Conservation (phyloP, 2,888 invertebrate species). For the Athalia circularis region DNA sequence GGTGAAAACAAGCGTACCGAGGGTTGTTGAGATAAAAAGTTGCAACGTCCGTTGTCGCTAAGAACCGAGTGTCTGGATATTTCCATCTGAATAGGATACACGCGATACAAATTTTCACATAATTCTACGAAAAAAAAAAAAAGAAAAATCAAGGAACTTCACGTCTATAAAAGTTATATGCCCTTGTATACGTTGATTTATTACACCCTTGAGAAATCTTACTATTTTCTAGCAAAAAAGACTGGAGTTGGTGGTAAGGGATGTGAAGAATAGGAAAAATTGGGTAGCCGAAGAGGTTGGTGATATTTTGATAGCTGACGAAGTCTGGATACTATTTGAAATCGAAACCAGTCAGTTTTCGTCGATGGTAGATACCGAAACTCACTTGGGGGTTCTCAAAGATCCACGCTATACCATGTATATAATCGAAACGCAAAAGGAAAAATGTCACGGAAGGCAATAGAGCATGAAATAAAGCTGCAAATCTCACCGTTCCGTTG, state of each 20-base stretch:
- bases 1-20: neutral
- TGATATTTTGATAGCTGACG: slow-evolving; percentile 22
- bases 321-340: neutral
- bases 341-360: slow-evolving; percentile 18
- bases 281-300: neutral
- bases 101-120: slow-evolving; percentile 1
- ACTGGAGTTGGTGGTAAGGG: too few species aligned
- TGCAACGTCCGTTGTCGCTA: slow-evolving; percentile 16
- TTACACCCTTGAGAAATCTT: slow-evolving; percentile 52
- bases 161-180: too few species aligned
- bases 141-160: too few species aligned
- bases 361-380: neutral
- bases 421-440: neutral
- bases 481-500: neutral
- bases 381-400: neutral
- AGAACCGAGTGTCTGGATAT: neutral
- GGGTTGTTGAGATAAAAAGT: slow-evolving; percentile 4
- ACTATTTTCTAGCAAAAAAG: slow-evolving; percentile 23
- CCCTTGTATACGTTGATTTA: slow-evolving; percentile 48
- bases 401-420: neutral
- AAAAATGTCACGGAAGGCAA: slow-evolving; percentile 14
- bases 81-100: slow-evolving; percentile 1
- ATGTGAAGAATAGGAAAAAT: too few species aligned
- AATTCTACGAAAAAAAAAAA: too few species aligned
- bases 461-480: slow-evolving; percentile 23